phyloP scores from a whole-genome alignment of 2,113 vertebrate genomes.

The Paraplagusia blochii region DNA sequence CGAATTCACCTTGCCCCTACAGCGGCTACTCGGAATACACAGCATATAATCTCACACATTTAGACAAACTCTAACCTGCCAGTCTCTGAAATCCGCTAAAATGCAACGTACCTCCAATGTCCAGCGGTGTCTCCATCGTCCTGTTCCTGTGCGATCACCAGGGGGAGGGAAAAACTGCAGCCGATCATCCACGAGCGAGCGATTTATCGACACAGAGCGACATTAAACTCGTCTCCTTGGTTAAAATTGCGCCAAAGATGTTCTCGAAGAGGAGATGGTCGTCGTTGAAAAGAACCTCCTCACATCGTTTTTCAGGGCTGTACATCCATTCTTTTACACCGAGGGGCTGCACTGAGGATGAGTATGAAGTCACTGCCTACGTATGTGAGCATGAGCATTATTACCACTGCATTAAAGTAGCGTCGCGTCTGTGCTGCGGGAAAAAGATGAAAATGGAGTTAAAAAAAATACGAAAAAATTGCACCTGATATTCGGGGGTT shows the following conservation, averaged over 20 bases:
- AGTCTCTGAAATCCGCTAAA: neutral
- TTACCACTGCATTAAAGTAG: slow-evolving; percentile 42
- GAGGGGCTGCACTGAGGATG: slow-evolving; percentile 56
- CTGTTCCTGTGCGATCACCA: neutral
- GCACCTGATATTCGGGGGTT: too few relatives aligned
- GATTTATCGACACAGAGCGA: neutral
- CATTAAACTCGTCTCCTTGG: neutral
- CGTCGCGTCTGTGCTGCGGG: too few relatives aligned
- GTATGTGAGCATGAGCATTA: slow-evolving; percentile 46
- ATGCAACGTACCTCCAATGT: slow-evolving; percentile 24
- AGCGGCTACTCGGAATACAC: slow-evolving; percentile 7
- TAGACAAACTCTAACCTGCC: neutral
- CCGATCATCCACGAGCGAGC: slow-evolving; percentile 1
- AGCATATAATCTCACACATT: slow-evolving; percentile 3
- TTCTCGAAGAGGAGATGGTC: too few relatives aligned
- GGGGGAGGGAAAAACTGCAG: slow-evolving; percentile 1
- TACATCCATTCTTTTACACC: slow-evolving; percentile 33
- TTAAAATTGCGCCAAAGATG: neutral
- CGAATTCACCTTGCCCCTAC: slow-evolving; percentile 7
- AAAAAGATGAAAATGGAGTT: too few relatives aligned
- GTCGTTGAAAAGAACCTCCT: neutral
- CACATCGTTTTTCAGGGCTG: slow-evolving; percentile 1
- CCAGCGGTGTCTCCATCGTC: slow-evolving; percentile 32
- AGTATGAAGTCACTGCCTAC: slow-evolving; percentile 69
- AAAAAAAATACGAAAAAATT: too few relatives aligned